A percentile compares a stretch with the other conserved stretches of the same genome.
These are phyloP conservation scores for Eristalis pertinax DNA, from an alignment of 2,888 invertebrate genomes.

Conservation along the genomic window DNA sequence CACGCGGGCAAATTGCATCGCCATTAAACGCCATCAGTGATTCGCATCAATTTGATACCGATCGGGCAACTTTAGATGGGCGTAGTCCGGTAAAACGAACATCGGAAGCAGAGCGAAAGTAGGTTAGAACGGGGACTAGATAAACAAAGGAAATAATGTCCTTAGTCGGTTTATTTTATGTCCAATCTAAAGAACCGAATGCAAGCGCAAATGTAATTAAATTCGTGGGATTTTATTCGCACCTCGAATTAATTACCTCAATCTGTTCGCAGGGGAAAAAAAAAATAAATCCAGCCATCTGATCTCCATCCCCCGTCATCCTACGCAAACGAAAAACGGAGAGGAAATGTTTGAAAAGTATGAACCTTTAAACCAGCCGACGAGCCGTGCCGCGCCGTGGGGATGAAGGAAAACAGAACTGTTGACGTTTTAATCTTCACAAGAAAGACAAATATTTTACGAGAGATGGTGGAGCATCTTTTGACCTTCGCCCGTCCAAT, in stretches of 20 bases:
- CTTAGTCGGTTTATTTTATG: not conserved
- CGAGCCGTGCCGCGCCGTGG: not conserved
- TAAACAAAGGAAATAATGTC: not conserved
- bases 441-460: conserved; percentile 39
- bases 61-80: not conserved
- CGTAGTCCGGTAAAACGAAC: not conserved
- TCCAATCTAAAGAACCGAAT: not conserved
- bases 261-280: conserved; percentile 2
- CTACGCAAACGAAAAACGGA: not conserved
- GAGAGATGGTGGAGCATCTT: not conserved
- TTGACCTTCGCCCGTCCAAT: not conserved
- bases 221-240: conserved; percentile 25
- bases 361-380: not conserved
- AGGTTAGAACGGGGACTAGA: not conserved
- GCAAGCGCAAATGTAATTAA: conserved; percentile 23
- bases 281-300: no score
- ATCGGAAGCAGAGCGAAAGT: not conserved
- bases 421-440: conserved; percentile 47
- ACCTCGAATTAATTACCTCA: conserved; percentile 27
- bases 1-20: not conserved
- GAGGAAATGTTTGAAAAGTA: not conserved
- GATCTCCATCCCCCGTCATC: not conserved
- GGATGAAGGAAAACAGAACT: conserved; percentile 1
- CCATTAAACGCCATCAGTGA: not conserved
- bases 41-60: not conserved